Evolutionary conservation across 1,140 invertebrate genomes (phyloP).

Genomic region (Acyrthosiphon pisum): DNA sequence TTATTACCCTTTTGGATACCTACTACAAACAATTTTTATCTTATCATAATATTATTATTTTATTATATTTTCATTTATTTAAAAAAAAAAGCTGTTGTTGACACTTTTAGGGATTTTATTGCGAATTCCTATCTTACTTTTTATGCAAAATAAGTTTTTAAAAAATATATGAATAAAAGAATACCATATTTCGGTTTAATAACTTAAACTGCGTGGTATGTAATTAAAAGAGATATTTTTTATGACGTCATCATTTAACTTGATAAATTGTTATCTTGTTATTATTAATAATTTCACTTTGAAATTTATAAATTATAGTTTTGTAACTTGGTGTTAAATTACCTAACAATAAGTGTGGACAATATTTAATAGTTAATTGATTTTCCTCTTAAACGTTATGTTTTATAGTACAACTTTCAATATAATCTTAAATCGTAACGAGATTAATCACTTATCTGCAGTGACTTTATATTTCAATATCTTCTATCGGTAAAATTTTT

Average conservation of each 20-base stretch:
- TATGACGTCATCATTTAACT: neutral
- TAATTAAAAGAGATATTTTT: slow-evolving; percentile 15
- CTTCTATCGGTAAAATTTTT: neutral
- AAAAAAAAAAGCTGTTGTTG: neutral
- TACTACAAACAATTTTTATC: neutral
- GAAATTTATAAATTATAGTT: neutral
- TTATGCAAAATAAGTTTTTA: neutral
- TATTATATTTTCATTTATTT: neutral
- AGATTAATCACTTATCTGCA: no score
- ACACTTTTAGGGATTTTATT: slow-evolving; percentile 22
- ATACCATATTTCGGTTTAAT: neutral
- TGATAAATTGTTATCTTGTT: neutral
- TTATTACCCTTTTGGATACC: neutral
- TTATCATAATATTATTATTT: neutral
- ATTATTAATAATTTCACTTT: neutral
- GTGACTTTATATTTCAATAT: neutral
- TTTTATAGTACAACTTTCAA: neutral
- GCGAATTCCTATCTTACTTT: neutral
- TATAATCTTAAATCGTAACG: neutral
- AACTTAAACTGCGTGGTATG: neutral
- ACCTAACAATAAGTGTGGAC: neutral
- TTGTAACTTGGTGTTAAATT: neutral
- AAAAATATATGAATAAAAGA: slow-evolving; percentile 14
- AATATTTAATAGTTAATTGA: neutral
- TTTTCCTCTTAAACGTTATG: neutral